Evolutionary conservation across 2,113 vertebrate species (phyloP), one percentile per base, ranked within the genome.

Genomic region (Urocitellus parryii): DNA sequence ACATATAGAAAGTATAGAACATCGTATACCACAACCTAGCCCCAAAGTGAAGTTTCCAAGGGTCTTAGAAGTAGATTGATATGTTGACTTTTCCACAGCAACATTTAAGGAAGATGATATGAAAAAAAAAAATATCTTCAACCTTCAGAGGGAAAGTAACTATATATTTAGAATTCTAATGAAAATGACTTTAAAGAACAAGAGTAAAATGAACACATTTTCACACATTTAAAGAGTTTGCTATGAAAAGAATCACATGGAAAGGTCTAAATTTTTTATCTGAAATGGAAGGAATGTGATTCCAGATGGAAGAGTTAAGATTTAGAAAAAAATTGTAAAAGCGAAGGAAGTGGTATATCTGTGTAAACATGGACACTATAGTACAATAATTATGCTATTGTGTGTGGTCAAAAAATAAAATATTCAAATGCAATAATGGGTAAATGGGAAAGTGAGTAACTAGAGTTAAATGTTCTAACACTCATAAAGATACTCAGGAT

Each of bases 21-120:
- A 73, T 3, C 6, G 0, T 24, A 22, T 20, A 65, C 27, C 6
- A 11, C 2, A n/a, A 5, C 14, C 2, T 1, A 48, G 25, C 1
- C 2, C 39, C 29, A 51, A 56, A 73, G 32, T 8, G 14, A 6
- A 48, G 25, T 79, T 56, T 73, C 74, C 24, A 24, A 58, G 65
- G 13, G 22, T 18, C 6, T 88, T 45, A 74, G 72, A 34, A 42
- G 25, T 22, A 22, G 4, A 67, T 10, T 27, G 39, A 53, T 1
- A 58, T 8, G 10, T 39, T 72, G 16, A 65, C 39, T 86, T 83
- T 61, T 73, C 68, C 42, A 67, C 11, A 85, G 53, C 39, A 80
- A 56, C 42, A 42, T n/a, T 65, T 39, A n/a, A 16, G 12, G 4
- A 24, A 77, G 8, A 24, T 53, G 63, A 10, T 61, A 58, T 9